Evolutionary conservation across 1,140 invertebrate genomes (phyloP).

Genomic region (Scaptomyza hsui): DNA sequence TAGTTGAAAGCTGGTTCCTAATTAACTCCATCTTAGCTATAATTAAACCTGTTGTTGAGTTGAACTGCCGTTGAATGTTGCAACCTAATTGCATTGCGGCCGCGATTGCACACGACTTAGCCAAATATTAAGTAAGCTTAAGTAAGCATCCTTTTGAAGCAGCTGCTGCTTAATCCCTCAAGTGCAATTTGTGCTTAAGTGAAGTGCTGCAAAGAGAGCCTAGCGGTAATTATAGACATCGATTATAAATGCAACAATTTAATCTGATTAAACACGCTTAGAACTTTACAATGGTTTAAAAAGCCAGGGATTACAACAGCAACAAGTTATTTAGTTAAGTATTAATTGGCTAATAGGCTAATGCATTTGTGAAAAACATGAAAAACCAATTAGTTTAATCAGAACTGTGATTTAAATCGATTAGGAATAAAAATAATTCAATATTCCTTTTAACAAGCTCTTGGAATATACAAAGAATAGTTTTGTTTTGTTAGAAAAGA

Average conservation of each 20-base stretch:
- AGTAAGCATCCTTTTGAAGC: constrained; percentile 10
- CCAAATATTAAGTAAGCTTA: constrained; percentile 43
- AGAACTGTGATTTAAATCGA: neutral
- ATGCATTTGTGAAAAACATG: no score
- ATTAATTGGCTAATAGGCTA: neutral
- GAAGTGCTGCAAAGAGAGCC: constrained; percentile 4
- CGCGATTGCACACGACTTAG: constrained; percentile 16
- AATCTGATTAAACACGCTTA: constrained; percentile 38
- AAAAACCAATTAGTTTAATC: neutral
- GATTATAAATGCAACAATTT: constrained; percentile 15
- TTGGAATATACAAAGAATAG: no score
- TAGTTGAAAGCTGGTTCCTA: no score
- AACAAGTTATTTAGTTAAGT: neutral
- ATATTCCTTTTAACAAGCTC: no score
- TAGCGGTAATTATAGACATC: constrained; percentile 27
- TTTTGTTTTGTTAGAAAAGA: neutral
- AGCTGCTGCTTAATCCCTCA: constrained; percentile 10
- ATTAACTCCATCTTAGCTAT: no score
- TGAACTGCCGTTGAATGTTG: neutral
- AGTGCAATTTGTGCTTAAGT: constrained; percentile 18
- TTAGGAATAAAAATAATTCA: no score
- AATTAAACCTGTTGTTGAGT: no score
- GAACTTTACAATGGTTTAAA: neutral
- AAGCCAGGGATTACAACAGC: neutral
- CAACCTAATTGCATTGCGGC: constrained; percentile 53